Percentiles rank a stretch among this genome's conserved stretches.
phyloP scores from a whole-genome alignment of 2,113 vertebrate species.

The Lepus americanus region DNA sequence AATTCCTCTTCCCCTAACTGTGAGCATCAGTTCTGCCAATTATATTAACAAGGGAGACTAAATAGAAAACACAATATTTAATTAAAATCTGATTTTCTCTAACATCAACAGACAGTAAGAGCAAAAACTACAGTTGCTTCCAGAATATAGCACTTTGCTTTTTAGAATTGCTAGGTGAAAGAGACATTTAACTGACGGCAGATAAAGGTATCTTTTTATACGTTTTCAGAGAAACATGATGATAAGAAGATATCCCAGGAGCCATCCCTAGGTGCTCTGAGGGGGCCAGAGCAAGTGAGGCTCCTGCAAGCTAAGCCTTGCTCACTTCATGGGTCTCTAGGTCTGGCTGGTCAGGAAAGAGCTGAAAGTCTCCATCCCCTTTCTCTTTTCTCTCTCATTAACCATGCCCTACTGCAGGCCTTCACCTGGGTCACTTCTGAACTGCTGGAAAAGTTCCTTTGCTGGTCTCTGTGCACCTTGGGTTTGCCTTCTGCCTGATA shows the following conservation, averaged over 20 bases:
- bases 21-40: background rate
- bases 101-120: background rate
- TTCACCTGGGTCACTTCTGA: background rate
- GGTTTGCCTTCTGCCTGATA: background rate
- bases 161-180: background rate
- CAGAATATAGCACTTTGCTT: constrained; percentile 38
- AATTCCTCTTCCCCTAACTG: background rate
- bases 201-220: background rate
- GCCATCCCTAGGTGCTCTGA: background rate
- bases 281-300: background rate
- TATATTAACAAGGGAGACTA: constrained; percentile 55
- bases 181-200: background rate
- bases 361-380: background rate
- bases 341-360: background rate
- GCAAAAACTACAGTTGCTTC: constrained; percentile 15
- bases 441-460: background rate
- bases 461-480: background rate
- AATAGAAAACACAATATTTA: constrained; percentile 36
- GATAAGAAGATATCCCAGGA: background rate
- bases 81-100: constrained; percentile 63
- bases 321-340: background rate
- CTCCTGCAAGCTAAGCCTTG: background rate
- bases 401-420: no score
- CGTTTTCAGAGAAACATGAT: background rate
- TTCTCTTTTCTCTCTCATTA: no score